Evolutionary conservation across 2,113 vertebrate genomes (phyloP).

Genomic region (Microtus pennsylvanicus): DNA sequence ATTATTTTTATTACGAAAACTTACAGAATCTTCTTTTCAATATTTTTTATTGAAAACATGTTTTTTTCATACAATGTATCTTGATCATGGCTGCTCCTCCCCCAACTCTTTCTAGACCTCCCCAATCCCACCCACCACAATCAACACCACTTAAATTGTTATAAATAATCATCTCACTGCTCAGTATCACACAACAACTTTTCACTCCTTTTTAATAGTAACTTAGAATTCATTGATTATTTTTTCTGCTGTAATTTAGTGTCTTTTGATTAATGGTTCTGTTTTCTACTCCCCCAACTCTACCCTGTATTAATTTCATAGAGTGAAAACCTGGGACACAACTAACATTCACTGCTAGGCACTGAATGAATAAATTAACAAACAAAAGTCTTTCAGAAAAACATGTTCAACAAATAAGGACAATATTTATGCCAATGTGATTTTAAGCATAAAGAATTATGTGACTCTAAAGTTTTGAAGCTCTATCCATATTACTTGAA

Average conservation of each 20-base stretch:
- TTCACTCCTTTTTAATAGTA: neutral
- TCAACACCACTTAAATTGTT: neutral
- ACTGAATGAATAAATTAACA: neutral
- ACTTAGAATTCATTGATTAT: neutral
- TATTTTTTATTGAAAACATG: neutral
- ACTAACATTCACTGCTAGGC: neutral
- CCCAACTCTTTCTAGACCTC: neutral
- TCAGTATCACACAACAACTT: neutral
- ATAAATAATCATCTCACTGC: neutral
- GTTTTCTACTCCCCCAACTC: too few species aligned
- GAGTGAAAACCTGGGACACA: neutral
- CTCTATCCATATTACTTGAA: neutral
- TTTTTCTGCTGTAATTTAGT: neutral
- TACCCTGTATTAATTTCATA: neutral
- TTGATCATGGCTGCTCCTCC: neutral
- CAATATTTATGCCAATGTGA: neutral
- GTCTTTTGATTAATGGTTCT: neutral
- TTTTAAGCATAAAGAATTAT: neutral
- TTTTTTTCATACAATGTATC: neutral
- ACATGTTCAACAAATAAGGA: neutral
- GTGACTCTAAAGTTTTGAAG: neutral
- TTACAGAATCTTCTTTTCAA: neutral
- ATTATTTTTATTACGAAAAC: neutral
- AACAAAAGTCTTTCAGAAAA: neutral
- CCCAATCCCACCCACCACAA: fast-evolving